These are phyloP conservation scores for Brachionus asplanchnoidis DNA, from an alignment of 1,140 invertebrate genomes.

Conservation along the genomic window DNA sequence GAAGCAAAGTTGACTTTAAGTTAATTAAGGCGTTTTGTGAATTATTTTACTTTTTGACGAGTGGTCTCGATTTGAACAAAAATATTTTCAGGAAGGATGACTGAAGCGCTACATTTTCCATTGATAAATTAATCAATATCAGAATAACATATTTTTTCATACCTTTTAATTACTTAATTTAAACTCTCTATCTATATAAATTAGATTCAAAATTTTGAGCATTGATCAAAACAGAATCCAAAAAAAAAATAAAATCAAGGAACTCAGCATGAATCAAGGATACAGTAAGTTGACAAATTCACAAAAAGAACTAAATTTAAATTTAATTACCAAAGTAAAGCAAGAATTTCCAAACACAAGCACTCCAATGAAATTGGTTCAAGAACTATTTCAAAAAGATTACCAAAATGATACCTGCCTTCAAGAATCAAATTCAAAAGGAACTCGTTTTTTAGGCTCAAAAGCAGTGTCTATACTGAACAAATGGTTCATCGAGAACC, in stretches of 20 bases:
- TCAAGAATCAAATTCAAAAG: not conserved
- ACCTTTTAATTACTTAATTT: not conserved
- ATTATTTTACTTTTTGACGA: not conserved
- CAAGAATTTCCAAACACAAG: not conserved
- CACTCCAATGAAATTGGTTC: not conserved
- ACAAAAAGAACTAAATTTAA: not conserved
- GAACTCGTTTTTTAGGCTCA: not conserved
- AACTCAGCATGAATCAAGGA: not conserved
- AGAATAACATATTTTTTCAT: conserved; percentile 7
- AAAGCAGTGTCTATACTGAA: conserved; percentile 19
- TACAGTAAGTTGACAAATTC: not conserved
- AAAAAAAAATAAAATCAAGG: not conserved
- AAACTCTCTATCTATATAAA: not conserved
- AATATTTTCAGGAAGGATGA: conserved; percentile 15
- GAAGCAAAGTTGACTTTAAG: not conserved
- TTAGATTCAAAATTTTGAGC: not conserved
- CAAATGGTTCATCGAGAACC: conserved; percentile 31
- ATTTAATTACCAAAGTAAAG: not conserved
- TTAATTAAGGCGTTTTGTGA: not conserved
- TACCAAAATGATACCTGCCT: not conserved
- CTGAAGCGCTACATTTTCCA: not conserved
- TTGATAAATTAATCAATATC: not conserved
- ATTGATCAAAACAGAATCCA: not conserved
- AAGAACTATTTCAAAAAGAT: not conserved
- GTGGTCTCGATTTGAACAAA: not conserved